A percentile compares a stretch with the other conserved stretches of the same genome.
Evolutionary conservation across 2,888 invertebrate genomes (phyloP).

Genomic region (Periphyllus acericola): DNA sequence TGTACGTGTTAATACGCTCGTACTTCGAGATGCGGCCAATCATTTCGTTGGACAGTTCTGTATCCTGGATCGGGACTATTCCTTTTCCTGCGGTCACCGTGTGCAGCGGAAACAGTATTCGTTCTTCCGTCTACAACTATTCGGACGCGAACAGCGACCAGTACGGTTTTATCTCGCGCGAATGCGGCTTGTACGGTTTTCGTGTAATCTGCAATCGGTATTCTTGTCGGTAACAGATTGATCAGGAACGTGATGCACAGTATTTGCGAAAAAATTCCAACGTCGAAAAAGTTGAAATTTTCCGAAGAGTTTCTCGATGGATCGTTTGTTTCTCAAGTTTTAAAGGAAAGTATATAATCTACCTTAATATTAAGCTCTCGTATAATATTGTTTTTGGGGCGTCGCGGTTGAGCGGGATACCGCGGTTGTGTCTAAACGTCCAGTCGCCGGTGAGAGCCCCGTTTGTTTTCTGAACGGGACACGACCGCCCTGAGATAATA

Average conservation of each 20-base stretch:
- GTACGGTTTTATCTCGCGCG: neutral
- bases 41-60: conserved; percentile 33
- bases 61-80: conserved; percentile 24
- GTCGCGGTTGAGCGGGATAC: too few species aligned
- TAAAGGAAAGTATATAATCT: conserved; percentile 34
- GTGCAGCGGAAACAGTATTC: conserved; percentile 38
- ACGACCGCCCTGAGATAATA: too few species aligned
- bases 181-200: neutral
- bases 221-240: neutral
- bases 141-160: neutral
- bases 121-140: conserved; percentile 30
- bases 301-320: conserved; percentile 28
- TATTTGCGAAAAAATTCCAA: conserved; percentile 7
- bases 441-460: too few species aligned
- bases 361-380: neutral
- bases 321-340: conserved; percentile 17
- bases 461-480: too few species aligned
- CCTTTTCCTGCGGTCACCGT: conserved; percentile 57
- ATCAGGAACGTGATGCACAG: conserved; percentile 4
- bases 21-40: conserved; percentile 15
- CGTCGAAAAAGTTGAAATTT: neutral
- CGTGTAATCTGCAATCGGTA: neutral
- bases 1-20: neutral
- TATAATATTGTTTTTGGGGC: too few species aligned
- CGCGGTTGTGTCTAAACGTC: too few species aligned